Conservation (phyloP, 2,113 vertebrate genomes). For the Puffinus mauretanicus region DNA sequence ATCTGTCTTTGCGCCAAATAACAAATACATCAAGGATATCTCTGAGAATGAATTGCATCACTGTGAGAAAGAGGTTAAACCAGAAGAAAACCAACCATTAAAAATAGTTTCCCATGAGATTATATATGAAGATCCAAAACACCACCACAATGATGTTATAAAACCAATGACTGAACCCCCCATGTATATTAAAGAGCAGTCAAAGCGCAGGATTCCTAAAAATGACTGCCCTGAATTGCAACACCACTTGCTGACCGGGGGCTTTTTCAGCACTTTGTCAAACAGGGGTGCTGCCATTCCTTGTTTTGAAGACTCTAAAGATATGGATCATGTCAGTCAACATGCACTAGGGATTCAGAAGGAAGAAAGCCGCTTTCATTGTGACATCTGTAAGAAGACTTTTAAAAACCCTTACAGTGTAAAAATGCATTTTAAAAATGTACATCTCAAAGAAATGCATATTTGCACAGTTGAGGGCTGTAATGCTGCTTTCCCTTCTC, state of each 20-base stretch:
- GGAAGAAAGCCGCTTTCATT: constrained; percentile 83
- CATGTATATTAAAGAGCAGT: constrained; percentile 65
- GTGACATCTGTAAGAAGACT: constrained; percentile 91
- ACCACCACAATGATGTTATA: constrained; percentile 64
- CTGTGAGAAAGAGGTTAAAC: constrained; percentile 58
- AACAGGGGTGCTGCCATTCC: constrained; percentile 67
- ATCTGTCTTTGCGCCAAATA: constrained; percentile 45
- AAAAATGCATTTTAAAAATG: constrained; percentile 92
- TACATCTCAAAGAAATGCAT: constrained; percentile 91
- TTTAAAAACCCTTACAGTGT: constrained; percentile 94
- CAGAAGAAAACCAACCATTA: constrained; percentile 60
- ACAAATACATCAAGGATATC: constrained; percentile 50
- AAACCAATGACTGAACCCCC: constrained; percentile 55
- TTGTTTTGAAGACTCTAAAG: constrained; percentile 73
- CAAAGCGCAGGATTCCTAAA: constrained; percentile 69
- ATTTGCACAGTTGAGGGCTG: constrained; percentile 91
- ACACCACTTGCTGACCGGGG: constrained; percentile 75
- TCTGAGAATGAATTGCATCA: constrained; percentile 63
- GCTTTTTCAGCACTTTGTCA: constrained; percentile 67
- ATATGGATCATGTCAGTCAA: constrained; percentile 66
- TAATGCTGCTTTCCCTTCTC: constrained; percentile 88
- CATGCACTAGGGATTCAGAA: constrained; percentile 64
- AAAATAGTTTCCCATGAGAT: constrained; percentile 59
- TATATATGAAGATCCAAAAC: constrained; percentile 45
- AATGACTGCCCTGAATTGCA: constrained; percentile 75